These are phyloP conservation scores for Seriola aureovittata DNA, from an alignment of 2,113 vertebrate species.

Conservation along the genomic window DNA sequence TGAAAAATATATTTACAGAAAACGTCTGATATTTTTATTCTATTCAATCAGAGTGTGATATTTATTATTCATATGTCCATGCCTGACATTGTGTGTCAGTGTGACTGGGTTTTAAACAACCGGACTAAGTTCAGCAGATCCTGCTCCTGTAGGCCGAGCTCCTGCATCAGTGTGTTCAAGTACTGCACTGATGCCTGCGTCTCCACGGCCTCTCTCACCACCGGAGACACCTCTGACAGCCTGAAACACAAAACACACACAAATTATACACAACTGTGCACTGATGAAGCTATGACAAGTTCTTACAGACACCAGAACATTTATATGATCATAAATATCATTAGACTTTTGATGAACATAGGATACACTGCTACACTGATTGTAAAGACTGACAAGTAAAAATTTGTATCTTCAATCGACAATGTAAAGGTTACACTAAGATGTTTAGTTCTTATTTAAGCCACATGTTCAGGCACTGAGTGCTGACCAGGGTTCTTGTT, in stretches of 20 bases:
- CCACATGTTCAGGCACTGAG: neutral
- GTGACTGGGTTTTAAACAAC: slow-evolving; percentile 63
- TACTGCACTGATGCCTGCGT: slow-evolving; percentile 62
- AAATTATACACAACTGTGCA: neutral
- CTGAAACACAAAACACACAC: slow-evolving; percentile 66
- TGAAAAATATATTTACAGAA: slow-evolving; percentile 28
- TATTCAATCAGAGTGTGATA: neutral
- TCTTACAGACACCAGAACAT: neutral
- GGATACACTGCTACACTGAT: neutral
- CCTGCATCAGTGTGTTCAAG: slow-evolving; percentile 76
- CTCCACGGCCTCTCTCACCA: slow-evolving; percentile 72
- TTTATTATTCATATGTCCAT: neutral
- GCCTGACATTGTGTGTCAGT: slow-evolving; percentile 25
- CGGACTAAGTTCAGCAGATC: slow-evolving; percentile 77
- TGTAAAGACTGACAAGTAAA: neutral
- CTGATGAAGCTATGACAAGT: neutral
- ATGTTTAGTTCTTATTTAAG: neutral
- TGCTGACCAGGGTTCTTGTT: neutral
- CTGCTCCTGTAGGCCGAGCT: slow-evolving; percentile 70
- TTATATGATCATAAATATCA: neutral
- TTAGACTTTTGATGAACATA: neutral
- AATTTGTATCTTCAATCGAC: neutral
- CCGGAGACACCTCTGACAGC: slow-evolving; percentile 77
- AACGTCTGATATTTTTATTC: neutral
- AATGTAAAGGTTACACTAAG: neutral